These are phyloP conservation scores for Irena cyanogastra DNA, from an alignment of 2,113 vertebrate species.

Conservation along the genomic window DNA sequence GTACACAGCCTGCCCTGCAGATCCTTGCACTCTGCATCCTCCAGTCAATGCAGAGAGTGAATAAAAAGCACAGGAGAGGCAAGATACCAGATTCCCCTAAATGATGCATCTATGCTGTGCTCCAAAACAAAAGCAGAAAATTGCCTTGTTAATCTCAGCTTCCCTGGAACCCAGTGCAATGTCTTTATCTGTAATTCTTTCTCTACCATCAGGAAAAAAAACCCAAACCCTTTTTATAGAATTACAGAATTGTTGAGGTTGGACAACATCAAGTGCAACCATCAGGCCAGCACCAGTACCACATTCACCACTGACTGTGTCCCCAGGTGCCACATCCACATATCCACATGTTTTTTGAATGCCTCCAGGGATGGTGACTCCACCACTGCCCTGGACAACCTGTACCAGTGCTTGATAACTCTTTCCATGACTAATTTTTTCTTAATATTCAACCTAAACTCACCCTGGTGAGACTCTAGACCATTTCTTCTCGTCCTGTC, in stretches of 20 bases:
- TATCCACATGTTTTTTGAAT: fast-evolving
- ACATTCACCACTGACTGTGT: not conserved
- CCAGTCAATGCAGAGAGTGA: not conserved
- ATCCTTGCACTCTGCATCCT: not conserved
- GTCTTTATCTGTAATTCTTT: not conserved
- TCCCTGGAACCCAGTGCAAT: not conserved
- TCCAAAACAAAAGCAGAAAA: not conserved
- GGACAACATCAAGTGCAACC: not conserved
- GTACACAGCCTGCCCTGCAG: not conserved
- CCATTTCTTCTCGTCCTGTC: not conserved
- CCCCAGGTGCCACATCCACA: not conserved
- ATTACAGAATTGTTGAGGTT: not conserved
- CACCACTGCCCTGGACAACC: not conserved
- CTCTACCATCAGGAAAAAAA: not conserved
- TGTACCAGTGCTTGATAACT: not conserved
- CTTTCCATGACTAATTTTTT: not conserved
- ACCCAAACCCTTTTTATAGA: not conserved
- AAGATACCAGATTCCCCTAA: not conserved
- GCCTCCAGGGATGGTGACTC: too few relatives aligned
- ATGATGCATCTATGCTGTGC: not conserved
- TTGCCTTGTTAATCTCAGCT: not conserved
- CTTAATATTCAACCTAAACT: not conserved
- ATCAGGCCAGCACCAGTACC: not conserved
- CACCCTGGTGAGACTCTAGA: not conserved
- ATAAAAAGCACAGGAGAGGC: not conserved